Evolutionary conservation across 2,888 invertebrate genomes (phyloP), one percentile per base, ranked within the genome.

Genomic region (Axea sp.): DNA sequence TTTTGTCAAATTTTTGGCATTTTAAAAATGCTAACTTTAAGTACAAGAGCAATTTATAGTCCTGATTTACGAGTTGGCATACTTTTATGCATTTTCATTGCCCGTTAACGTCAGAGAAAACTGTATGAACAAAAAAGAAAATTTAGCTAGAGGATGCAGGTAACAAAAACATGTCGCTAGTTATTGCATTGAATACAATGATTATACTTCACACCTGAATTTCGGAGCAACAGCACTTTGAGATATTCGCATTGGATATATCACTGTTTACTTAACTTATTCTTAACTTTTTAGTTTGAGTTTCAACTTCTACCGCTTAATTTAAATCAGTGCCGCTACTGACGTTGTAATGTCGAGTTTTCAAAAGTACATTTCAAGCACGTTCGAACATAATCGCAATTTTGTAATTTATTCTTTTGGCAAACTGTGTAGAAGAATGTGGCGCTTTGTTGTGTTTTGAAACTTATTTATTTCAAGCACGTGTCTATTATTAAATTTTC

Each of bases 321-420:
- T 47, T 49, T 49, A 39, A 62, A 62, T 62, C 39, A 49, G 39
- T 31, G 39, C 19, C 22, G 14, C 35, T 19, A 3, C 8, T 19
- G 37, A 47, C 37, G 45, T 47, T 33, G 14, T 30, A n/a, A 47
- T 5, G 7, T 6, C 28, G 11, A 1, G 28, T 12, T 33, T 15
- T 28, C 7, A 17, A 8, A 3, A 8, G 6, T 35, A 5, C 22
- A 35, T 22, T 60, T 47, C 14, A 28, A 35, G 35, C 45, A 15
- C 60, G 47, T 47, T 59, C 28, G 19, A 45, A 26, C 28, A 3
- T 19, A 60, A 47, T 37, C 17, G 8, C 28, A 47, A 35, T 59
- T 28, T 39, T 30, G 26, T 17, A 45, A 60, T 60, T 60, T 37
- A 28, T 60, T 60, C 24, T 28, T 26, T 37, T 28, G 37, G 11